Conservation (phyloP, 2,888 invertebrate species). For the Eupeodes latifasciatus region DNA sequence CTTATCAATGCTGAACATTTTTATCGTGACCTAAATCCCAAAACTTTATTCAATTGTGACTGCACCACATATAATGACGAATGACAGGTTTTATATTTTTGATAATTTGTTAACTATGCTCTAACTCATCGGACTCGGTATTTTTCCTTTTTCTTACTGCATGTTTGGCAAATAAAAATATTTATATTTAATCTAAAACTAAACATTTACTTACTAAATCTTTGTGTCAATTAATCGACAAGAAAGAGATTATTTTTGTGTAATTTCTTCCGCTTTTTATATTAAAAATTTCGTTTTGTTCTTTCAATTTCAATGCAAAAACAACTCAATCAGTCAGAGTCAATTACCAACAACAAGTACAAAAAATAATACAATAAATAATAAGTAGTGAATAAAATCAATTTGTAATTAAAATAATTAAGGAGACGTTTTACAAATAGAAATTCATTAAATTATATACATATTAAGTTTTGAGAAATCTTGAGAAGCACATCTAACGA, state of each 20-base stretch:
- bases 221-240: constrained; percentile 28
- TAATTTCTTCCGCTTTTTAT: background rate
- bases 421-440: background rate
- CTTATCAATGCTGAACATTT: no score
- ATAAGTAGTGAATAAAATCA: constrained; percentile 16
- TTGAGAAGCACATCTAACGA: constrained; percentile 81
- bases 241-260: background rate
- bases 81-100: constrained; percentile 39
- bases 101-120: constrained; percentile 38
- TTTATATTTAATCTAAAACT: constrained; percentile 44
- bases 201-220: background rate
- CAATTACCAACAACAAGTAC: constrained; percentile 68
- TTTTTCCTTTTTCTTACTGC: constrained; percentile 54
- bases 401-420: constrained; percentile 2
- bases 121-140: constrained; percentile 27
- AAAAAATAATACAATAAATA: constrained; percentile 46
- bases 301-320: constrained; percentile 8
- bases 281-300: background rate
- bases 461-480: background rate
- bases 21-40: constrained; percentile 50
- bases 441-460: background rate
- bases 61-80: constrained; percentile 50
- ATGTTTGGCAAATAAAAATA: constrained; percentile 34
- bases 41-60: constrained; percentile 54
- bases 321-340: constrained; percentile 58